Base-by-base conservation (phyloP, 2,113 vertebrate genomes). In the Thamnaconus septentrionalis region DNA sequence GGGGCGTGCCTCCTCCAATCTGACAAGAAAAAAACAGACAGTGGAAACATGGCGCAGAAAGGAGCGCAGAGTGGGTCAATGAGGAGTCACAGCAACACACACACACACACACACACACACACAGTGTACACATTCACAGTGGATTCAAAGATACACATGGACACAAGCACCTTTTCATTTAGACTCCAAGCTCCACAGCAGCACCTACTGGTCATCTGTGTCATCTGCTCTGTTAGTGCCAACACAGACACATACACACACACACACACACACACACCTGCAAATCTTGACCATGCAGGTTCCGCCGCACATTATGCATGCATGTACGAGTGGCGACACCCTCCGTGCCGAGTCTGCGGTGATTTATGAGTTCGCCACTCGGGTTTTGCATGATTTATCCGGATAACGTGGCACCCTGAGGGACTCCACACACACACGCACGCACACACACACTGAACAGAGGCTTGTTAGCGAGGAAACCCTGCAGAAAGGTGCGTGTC, bases 351-450 rank as follows among this genome's bases (percentile, higher is more conserved):
- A 59, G 62, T 41, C 75, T 40, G 69, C 42, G 65, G 66, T 88
- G 87, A 89, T 89, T 86, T 86, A 88, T 89, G 79, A 77, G 82
- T 8, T 31, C 6, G 6, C 8, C 4, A 61, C 53, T 79, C 64
- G 56, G 76, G 81, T 75, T 31, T 66, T 80, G 77, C 80, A 83
- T 84, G 83, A 84, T 87, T 87, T 84, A 85, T 85, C 83, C 78
- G 56, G 69, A 42, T 69, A 79, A 87, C 81, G 79, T 78, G 76
- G 60, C 64, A 55, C 87, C 85, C 85, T 79, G 73, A 82, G 87
- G 84, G 82, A 89, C 69, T 61, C 64, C 10, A 12, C 66, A 46
- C 43, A 42, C 8, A 58, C 63, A 18, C 58, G 7, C 45, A 46
- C 45, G 56, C 48, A 46, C 71, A 66, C 55, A 59, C 64, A 41